These are phyloP conservation scores for Theocolax elegans DNA, from an alignment of 1,140 invertebrate species.

Conservation along the genomic window DNA sequence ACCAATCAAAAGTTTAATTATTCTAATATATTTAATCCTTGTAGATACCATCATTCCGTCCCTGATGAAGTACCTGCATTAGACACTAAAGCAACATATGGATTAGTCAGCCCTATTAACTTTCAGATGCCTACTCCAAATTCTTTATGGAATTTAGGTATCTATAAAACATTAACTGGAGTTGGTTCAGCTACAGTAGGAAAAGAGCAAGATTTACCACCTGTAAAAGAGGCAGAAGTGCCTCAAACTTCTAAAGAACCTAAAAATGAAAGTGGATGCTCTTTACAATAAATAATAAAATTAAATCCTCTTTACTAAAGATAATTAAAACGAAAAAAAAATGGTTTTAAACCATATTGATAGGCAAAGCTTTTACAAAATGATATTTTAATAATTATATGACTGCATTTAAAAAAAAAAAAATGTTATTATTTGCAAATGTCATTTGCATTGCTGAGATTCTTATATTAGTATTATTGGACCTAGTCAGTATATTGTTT, in stretches of 20 bases:
- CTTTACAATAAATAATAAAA: slow-evolving; percentile 63
- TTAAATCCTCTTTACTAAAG: not conserved
- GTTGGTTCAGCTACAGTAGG: slow-evolving; percentile 50
- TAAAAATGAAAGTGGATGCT: slow-evolving; percentile 75
- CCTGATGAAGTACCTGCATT: slow-evolving; percentile 72
- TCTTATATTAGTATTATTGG: slow-evolving; percentile 37
- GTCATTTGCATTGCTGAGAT: slow-evolving; percentile 19
- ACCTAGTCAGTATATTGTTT: slow-evolving; percentile 40
- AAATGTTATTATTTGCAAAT: slow-evolving; percentile 14
- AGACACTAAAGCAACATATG: slow-evolving; percentile 77
- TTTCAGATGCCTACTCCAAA: slow-evolving; percentile 70
- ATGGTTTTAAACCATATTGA: slow-evolving; percentile 5
- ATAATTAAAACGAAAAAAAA: not conserved
- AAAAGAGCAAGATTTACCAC: slow-evolving; percentile 70
- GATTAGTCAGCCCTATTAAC: slow-evolving; percentile 75
- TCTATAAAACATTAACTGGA: slow-evolving; percentile 47
- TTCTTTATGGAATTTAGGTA: slow-evolving; percentile 70
- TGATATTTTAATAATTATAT: slow-evolving; percentile 19
- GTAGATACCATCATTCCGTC: slow-evolving; percentile 77
- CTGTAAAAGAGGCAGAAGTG: slow-evolving; percentile 75
- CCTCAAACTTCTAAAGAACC: slow-evolving; percentile 74
- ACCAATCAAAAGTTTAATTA: no score
- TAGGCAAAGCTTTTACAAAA: not conserved
- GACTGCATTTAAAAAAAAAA: slow-evolving; percentile 14
- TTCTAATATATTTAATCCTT: slow-evolving; percentile 4